These are phyloP conservation scores for Cyprinodon diabolis DNA, from an alignment of 2,797 vertebrate genomes.

Conservation along the genomic window DNA sequence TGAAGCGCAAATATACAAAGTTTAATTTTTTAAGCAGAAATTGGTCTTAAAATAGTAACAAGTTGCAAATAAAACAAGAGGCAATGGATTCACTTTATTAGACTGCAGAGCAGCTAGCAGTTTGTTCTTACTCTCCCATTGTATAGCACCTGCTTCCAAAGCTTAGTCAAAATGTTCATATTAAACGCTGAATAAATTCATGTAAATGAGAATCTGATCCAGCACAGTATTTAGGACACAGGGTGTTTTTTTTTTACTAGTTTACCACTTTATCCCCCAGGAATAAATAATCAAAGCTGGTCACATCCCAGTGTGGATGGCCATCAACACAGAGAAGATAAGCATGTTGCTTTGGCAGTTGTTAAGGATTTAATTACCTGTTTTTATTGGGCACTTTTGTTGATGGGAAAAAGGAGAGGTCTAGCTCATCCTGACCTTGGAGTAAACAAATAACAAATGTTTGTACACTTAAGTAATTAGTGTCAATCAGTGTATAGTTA, in stretches of 20 bases:
- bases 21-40: neutral
- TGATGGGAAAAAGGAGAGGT: neutral
- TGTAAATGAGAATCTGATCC: neutral
- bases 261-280: neutral
- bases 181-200: neutral
- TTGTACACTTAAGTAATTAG: neutral
- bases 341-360: conserved; percentile 3
- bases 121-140: neutral
- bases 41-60: neutral
- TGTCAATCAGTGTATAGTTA: conserved; percentile 4
- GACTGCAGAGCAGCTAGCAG: neutral
- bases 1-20: neutral
- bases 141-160: neutral
- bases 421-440: neutral
- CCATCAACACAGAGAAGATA: neutral
- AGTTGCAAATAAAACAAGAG: neutral
- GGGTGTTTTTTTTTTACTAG: neutral
- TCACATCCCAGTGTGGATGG: neutral
- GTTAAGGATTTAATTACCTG: conserved; percentile 8
- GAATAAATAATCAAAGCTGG: neutral
- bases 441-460: conserved; percentile 11
- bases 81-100: neutral
- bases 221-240: neutral
- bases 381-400: conserved; percentile 1
- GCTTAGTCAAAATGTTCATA: neutral